Evolutionary conservation across 2,888 invertebrate species (phyloP), one percentile per base, ranked within the genome.

Genomic region (Dorcus hopei): DNA sequence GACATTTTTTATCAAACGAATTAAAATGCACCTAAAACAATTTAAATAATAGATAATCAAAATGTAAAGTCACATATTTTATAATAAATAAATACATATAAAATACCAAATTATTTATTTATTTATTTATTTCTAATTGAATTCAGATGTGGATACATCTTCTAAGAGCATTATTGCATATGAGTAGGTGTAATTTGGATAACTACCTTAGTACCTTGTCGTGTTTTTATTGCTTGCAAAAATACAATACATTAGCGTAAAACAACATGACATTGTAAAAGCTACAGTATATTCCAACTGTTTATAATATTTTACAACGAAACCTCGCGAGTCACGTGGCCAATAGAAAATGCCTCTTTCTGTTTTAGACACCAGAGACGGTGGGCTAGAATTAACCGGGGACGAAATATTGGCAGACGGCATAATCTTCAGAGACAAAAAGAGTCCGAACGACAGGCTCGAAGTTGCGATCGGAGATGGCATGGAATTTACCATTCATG

Each of bases 401-500:
- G 84, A 85, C 75, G 86, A 88, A 77, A 87, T 89, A 71, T 83
- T 93, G 72, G 91, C 89, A 63, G 94, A 94, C 79, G 91, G 92
- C 55, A 87, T 93, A 68, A 85, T 92, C 72, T 91, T 90, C 79
- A 88, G 90, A 77, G 92, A 93, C 74, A 92, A 92, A 79, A 94
- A 93, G 79, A 88, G 90, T 72, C 90, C 84, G 16, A 85, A 92
- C 82, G 91, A 92, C 74, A 90, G 92, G 79, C 84, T 93, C 67
- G 94, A 95, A 82, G 93, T 94, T 65, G 93, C 93, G 62, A 93
- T 94, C 73, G 93, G 93, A 49, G 93, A 93, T 77, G 93, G 93
- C 67, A 93, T 94, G 91, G 94, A 94, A 79, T 93, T 94, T 74
- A 93, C 93, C 52, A 93, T 94, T 81, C 93, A 93, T 79, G 93